Evolutionary conservation across 2,888 invertebrate species (phyloP), one percentile per base, ranked within the genome.

Genomic region (Tuta absoluta): DNA sequence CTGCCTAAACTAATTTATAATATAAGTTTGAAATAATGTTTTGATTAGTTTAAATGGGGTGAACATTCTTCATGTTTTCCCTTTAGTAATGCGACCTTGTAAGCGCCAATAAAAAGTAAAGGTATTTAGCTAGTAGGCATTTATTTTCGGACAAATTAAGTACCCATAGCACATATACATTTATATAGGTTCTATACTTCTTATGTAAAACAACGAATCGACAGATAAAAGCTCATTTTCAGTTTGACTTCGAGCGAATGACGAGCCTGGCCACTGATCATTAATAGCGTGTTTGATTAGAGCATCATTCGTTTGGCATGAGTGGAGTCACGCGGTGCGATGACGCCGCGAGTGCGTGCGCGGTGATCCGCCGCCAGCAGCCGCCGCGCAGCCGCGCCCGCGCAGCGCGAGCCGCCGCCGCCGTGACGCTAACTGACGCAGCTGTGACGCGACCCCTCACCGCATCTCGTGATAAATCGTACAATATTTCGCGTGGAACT

Each of bases 401-500:
- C 56, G 56, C 75, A 17, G 58, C 41, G 64, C 67, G 72, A 72
- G 76, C 72, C 28, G 70, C 56, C 66, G 66, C 51, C 19, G 12
- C 1, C 63, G 68, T 84, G 83, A 82, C 79, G 82, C 71, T 69
- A 51, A 51, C 67, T 75, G 75, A 79, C 78, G 78, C 69, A 60
- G 65, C 60, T 49, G 56, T 77, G 75, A 77, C 75, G 76, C 60
- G 53, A 37, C 51, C 1, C 56, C 33, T 63, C 69, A 66, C 49
- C 64, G 45, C 45, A 59, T 45, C 63, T 69, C 63, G 60, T 63
- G 62, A 68, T 71, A 71, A 70, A 72, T 69, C 71, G 66, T 72
- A 73, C 68, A 75, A 81, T 73, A 79, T 81, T 79, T 77, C 70
- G 66, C 71, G 61, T 63, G 67, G 45, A 14, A 41, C 45, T 24